These are phyloP conservation scores for Trichechus manatus DNA, from an alignment of 2,113 vertebrate species.

Conservation along the genomic window DNA sequence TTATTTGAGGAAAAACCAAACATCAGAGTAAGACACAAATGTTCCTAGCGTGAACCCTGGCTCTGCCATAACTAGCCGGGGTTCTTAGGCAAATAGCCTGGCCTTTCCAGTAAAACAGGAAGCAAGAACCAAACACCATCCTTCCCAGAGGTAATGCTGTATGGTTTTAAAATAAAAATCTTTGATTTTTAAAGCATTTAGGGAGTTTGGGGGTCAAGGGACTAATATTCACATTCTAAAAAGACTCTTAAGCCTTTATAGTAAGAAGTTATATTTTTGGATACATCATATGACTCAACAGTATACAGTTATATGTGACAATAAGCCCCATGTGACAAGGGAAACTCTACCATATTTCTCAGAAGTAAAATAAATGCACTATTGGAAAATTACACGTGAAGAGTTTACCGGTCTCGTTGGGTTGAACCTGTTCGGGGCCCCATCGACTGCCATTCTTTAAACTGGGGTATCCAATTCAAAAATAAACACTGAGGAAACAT, in stretches of 20 bases:
- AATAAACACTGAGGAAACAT: slow-evolving; percentile 10
- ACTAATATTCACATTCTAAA: not conserved
- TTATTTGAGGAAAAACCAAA: not conserved
- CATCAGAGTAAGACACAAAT: not conserved
- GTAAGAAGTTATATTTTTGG: not conserved
- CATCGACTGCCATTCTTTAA: slow-evolving; percentile 16
- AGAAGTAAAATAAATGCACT: not conserved
- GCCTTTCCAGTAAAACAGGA: not conserved
- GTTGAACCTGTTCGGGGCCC: slow-evolving; percentile 6
- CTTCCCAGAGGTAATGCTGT: not conserved
- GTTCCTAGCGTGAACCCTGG: not conserved
- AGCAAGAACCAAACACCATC: not conserved
- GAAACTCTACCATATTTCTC: not conserved
- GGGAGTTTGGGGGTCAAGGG: not conserved
- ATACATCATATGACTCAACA: not conserved
- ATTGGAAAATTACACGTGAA: not conserved
- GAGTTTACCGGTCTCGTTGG: not conserved
- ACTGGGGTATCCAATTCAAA: slow-evolving; percentile 4
- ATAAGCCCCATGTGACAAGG: not conserved
- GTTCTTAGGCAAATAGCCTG: not conserved
- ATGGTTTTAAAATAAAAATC: not conserved
- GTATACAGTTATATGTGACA: not conserved
- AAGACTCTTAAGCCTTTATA: not conserved
- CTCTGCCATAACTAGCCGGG: not conserved
- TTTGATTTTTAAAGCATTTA: not conserved